phyloP scores from a whole-genome alignment of 2,888 invertebrate genomes.

The Plebejus argus region DNA sequence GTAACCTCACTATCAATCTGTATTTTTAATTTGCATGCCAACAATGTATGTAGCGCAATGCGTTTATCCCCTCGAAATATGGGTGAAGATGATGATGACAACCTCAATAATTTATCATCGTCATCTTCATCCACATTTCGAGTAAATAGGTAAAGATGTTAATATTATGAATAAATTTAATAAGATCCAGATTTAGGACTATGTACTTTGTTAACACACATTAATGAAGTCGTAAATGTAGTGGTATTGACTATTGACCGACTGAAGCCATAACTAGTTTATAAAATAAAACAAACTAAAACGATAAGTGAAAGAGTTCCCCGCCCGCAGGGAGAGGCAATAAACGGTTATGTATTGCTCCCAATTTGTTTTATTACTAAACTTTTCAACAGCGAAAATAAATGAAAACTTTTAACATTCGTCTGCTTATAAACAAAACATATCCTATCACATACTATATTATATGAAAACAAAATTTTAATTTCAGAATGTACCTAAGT shows the following conservation, averaged over 20 bases:
- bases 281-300: slow-evolving; percentile 9
- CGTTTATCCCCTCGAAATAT: too few relatives aligned
- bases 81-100: too few relatives aligned
- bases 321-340: slow-evolving; percentile 45
- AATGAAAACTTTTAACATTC: slow-evolving; percentile 2
- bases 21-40: too few relatives aligned
- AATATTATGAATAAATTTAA: too few relatives aligned
- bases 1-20: too few relatives aligned
- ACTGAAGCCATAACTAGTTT: background rate
- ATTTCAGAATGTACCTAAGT: too few relatives aligned
- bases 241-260: background rate
- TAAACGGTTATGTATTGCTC: slow-evolving; percentile 61
- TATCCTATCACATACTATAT: background rate
- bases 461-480: background rate
- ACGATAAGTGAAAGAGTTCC: slow-evolving; percentile 52
- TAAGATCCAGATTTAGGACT: too few relatives aligned
- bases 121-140: too few relatives aligned
- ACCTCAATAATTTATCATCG: too few relatives aligned
- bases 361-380: slow-evolving; percentile 50
- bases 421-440: background rate
- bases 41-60: too few relatives aligned
- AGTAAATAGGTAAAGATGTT: too few relatives aligned
- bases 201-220: background rate
- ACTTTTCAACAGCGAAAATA: slow-evolving; percentile 7
- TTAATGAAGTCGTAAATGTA: background rate